Evolutionary conservation across 2,888 invertebrate species (phyloP), one percentile per base, ranked within the genome.

Genomic region (Mesorhabditis sp.): DNA sequence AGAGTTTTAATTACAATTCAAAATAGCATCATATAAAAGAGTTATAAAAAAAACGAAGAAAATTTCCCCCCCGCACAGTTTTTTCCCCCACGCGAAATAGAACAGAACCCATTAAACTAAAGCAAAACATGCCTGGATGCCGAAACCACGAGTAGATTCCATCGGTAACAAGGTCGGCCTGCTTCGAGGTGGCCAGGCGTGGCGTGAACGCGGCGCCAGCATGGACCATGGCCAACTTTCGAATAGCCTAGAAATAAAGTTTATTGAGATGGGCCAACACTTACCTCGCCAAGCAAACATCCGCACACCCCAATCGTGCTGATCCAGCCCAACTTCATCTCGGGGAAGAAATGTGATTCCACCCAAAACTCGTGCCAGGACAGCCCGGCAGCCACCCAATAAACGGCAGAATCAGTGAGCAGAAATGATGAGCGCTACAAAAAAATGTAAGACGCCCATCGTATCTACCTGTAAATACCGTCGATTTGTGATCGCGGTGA

Each of bases 191-290:
- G 79, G 95, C 94, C 80, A 97, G 93, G 80, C 93, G 89, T 87
- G 98, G 98, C 85, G 93, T 95, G 86, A 99, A 98, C 88, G 94
- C 97, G 4, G 1, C 15, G 70, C 90, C 91, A 0, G 97, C 97
- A 3, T 95, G 96, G 69, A 94, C 62, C 92, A 99, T 99, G 5
- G 97, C 95, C 2, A 90, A 85, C 87, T 99, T 99, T 69, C 98
- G 89, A 43, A 95, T 85, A 0, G n/a, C 15, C 63, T 62, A 7
- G 15, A n/a, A n/a, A 28, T 28, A n/a, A 62, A 28, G 6, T n/a
- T 62, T 28, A 62, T 7, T 28, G 28, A 28, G 28, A 28, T 28
- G 28, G 28, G 28, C 28, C 7, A 62, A 62, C n/a, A n/a, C 6
- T 6, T n/a, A 91, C 62, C 86, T 98, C 98, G 0, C 98, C 97